A percentile compares a stretch with the other conserved stretches of the same genome.
Evolutionary conservation across 1,140 invertebrate genomes (phyloP).

Genomic region (Heliconius melpomene): DNA sequence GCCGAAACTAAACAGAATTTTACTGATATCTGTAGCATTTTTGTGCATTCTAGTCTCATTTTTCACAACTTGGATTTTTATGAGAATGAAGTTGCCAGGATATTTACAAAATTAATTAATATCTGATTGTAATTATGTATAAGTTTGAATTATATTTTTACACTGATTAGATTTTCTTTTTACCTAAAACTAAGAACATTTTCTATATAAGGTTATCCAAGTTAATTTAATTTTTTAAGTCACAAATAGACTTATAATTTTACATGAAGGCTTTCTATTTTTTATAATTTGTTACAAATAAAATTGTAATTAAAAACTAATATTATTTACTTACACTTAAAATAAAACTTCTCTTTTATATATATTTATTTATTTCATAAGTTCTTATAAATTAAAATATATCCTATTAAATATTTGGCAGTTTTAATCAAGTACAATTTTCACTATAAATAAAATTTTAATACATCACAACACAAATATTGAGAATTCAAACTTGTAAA

Average conservation of each 20-base stretch:
- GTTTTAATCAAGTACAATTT: constrained; percentile 29
- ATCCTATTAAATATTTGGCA: constrained; percentile 40
- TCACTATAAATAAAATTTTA: constrained; percentile 24
- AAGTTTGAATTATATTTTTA: constrained; percentile 70
- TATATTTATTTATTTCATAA: constrained; percentile 21
- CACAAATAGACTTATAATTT: background rate
- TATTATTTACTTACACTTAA: background rate
- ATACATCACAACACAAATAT: constrained; percentile 39
- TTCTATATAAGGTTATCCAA: background rate
- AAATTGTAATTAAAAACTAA: too few relatives aligned
- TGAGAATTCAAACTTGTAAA: constrained; percentile 32
- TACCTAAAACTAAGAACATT: background rate
- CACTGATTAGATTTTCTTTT: constrained; percentile 34
- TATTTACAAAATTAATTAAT: constrained; percentile 82
- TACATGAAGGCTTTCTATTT: too few relatives aligned
- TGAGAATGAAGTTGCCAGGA: constrained; percentile 98
- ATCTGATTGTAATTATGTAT: constrained; percentile 45
- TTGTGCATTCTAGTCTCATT: constrained; percentile 96
- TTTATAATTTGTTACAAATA: background rate
- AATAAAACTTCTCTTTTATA: background rate
- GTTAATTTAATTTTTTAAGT: background rate
- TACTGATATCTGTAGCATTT: constrained; percentile 96
- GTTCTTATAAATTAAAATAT: constrained; percentile 24
- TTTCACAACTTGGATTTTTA: constrained; percentile 98
- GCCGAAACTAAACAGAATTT: constrained; percentile 94